Evolutionary conservation across 2,797 vertebrate genomes (phyloP), one percentile per base, ranked within the genome.

Genomic region (Hemibagrus guttatus): DNA sequence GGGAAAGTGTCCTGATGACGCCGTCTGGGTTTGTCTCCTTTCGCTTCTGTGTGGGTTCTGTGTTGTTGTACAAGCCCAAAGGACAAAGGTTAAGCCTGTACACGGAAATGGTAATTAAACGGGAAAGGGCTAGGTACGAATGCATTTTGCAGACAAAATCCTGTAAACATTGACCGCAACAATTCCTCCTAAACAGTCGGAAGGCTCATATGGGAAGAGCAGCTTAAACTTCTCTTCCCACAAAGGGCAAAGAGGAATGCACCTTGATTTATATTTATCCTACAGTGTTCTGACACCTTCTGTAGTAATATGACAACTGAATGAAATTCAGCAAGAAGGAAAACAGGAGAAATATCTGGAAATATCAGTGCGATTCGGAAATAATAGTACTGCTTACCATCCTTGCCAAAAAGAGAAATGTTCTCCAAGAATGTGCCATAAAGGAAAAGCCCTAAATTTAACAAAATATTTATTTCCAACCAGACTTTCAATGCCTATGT

Each of bases 1-100:
- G 85, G 80, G 81, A 81, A 90, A 89, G 46, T 86, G 80, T 86
- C 66, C 86, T 88, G 81, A 85, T 85, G 80, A 61, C 23, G 21
- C 64, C 26, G 52, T 72, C 76, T 86, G 80, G 61, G 61, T 31
- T 82, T 31, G 61, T 52, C 80, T 21, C 61, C 28, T 68, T 82
- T 52, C 23, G 46, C 26, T 81, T 12, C 61, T 49, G 14, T 46
- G 14, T 42, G 31, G 56, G 21, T 42, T 56, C 75, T 35, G 31
- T 39, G 56, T 26, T 23, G 35, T 39, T 61, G 78, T 80, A 42
- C 78, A 42, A 61, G 58, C 31, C 35, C 78, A 80, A 64, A 66
- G 61, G 61, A 19, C 61, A 66, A 66, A 49, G 7, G 16, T 66
- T 17, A 49, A 46, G 63, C n/a, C 61, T 66, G 23, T 46, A 63